Evolutionary conservation across 2,113 vertebrate genomes (phyloP).

Genomic region (Nycticebus coucang): DNA sequence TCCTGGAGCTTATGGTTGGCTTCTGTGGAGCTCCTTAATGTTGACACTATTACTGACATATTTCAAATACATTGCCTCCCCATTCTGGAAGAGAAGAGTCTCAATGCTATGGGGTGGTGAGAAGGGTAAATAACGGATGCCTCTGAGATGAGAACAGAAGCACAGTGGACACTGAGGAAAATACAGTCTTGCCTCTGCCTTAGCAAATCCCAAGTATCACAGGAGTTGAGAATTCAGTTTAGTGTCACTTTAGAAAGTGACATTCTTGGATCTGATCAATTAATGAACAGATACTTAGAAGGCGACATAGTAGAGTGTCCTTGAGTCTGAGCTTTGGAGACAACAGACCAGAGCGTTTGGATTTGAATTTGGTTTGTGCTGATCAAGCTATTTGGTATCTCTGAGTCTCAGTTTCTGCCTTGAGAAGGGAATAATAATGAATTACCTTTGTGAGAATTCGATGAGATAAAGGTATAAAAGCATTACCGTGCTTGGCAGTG

Average conservation of each 20-base stretch:
- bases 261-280: not conserved
- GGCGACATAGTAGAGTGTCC: not conserved
- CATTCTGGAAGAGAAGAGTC: conserved; percentile 15
- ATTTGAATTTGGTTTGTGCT: not conserved
- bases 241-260: not conserved
- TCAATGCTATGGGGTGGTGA: not conserved
- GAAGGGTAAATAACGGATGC: not conserved
- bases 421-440: not conserved
- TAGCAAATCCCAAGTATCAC: not conserved
- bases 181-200: not conserved
- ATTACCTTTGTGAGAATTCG: not conserved
- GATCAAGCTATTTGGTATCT: not conserved
- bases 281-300: not conserved
- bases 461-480: not conserved
- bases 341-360: not conserved
- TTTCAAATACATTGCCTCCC: not conserved
- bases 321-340: not conserved
- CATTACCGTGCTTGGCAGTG: not conserved
- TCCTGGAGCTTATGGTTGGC: not conserved
- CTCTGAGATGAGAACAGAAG: not conserved
- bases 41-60: not conserved
- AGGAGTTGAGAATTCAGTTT: not conserved
- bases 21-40: not conserved
- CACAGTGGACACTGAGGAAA: not conserved
- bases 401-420: not conserved